phyloP scores from a whole-genome alignment of 2,797 vertebrate genomes.

The Craterocephalus amniculus region DNA sequence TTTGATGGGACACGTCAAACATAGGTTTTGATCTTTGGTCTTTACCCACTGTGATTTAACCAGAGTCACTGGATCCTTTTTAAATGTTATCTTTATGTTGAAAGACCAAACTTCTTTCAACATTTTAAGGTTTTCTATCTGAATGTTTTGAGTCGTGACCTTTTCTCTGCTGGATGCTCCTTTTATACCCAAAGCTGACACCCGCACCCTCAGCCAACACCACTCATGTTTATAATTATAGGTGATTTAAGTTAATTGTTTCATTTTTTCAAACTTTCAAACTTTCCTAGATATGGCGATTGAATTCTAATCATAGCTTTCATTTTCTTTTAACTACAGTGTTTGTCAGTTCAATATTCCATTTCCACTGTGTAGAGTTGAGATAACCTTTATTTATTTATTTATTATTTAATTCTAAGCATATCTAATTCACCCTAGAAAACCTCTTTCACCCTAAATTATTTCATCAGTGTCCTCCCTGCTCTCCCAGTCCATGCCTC shows the following conservation, averaged over 20 bases:
- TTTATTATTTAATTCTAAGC: too few relatives aligned
- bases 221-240: too few relatives aligned
- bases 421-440: too few relatives aligned
- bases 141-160: neutral
- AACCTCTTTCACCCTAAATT: slow-evolving; percentile 10
- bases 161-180: neutral
- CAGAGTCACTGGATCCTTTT: neutral
- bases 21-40: neutral
- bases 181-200: neutral
- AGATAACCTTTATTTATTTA: too few relatives aligned
- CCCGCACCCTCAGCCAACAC: too few relatives aligned
- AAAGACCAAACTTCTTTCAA: neutral
- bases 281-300: too few relatives aligned
- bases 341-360: too few relatives aligned
- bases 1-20: neutral
- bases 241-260: too few relatives aligned
- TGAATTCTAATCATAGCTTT: too few relatives aligned
- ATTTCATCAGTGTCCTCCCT: slow-evolving; percentile 38
- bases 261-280: too few relatives aligned
- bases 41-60: neutral
- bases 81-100: neutral
- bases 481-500: slow-evolving; percentile 32
- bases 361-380: too few relatives aligned
- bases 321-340: too few relatives aligned
- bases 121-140: neutral